phyloP scores from a whole-genome alignment of 2,797 vertebrate species.

The Labeo calbasu region DNA sequence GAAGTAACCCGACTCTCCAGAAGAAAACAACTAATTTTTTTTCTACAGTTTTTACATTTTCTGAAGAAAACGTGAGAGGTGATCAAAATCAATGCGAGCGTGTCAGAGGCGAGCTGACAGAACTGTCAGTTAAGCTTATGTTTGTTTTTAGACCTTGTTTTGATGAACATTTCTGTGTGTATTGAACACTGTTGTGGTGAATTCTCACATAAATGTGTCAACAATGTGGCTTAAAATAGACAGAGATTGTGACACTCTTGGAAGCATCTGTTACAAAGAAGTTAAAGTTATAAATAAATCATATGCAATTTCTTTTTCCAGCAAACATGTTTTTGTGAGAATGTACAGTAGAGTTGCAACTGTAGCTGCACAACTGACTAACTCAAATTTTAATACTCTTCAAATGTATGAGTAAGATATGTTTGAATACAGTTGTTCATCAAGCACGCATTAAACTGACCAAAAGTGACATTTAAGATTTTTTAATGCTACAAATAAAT shows the following conservation, averaged over 20 bases:
- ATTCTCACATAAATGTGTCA: not conserved
- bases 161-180: not conserved
- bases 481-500: not conserved
- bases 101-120: not conserved
- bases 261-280: not conserved
- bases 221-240: not conserved
- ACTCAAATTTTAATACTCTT: too few species aligned
- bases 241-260: not conserved
- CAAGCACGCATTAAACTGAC: not conserved
- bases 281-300: not conserved
- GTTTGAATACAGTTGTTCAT: too few species aligned
- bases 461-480: not conserved
- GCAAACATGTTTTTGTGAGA: not conserved
- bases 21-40: not conserved
- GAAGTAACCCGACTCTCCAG: constrained; percentile 8
- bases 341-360: not conserved
- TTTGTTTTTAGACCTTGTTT: not conserved
- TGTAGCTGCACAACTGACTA: not conserved
- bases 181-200: not conserved
- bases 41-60: not conserved
- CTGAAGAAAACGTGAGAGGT: not conserved
- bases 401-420: too few species aligned
- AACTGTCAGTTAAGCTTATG: not conserved
- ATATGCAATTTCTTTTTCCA: not conserved
- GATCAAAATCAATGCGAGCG: not conserved